Evolutionary conservation across 2,797 vertebrate species (phyloP).

Genomic region (Malurus splendens): DNA sequence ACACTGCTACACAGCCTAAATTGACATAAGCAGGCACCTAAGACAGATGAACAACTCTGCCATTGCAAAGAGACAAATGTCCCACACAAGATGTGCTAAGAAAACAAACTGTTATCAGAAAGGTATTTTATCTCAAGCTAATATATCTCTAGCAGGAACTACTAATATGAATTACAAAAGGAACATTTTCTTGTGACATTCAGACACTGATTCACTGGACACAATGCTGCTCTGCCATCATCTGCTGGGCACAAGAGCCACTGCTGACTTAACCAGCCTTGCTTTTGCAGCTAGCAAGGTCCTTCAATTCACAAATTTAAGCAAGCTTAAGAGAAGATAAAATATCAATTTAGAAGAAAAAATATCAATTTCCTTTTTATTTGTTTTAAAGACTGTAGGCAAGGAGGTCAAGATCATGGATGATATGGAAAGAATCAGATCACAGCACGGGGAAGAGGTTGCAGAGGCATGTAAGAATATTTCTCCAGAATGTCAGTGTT

Average conservation of each 20-base stretch:
- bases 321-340: not conserved
- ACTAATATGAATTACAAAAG: not conserved
- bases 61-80: not conserved
- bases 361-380: not conserved
- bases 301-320: not conserved
- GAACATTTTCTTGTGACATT: not conserved
- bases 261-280: not conserved
- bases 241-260: not conserved
- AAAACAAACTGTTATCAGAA: not conserved
- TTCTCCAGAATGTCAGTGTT: not conserved
- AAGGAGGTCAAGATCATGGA: not conserved
- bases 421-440: not conserved
- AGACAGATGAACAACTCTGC: not conserved
- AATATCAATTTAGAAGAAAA: not conserved
- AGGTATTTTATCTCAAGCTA: not conserved
- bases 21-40: not conserved
- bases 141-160: not conserved
- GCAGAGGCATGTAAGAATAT: not conserved
- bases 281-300: not conserved
- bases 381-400: not conserved
- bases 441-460: not conserved
- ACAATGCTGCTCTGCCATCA: not conserved
- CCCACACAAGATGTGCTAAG: not conserved
- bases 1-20: not conserved
- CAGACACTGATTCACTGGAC: not conserved